Base-by-base conservation (phyloP, 2,797 vertebrate genomes). In the Manis crassicaudata region DNA sequence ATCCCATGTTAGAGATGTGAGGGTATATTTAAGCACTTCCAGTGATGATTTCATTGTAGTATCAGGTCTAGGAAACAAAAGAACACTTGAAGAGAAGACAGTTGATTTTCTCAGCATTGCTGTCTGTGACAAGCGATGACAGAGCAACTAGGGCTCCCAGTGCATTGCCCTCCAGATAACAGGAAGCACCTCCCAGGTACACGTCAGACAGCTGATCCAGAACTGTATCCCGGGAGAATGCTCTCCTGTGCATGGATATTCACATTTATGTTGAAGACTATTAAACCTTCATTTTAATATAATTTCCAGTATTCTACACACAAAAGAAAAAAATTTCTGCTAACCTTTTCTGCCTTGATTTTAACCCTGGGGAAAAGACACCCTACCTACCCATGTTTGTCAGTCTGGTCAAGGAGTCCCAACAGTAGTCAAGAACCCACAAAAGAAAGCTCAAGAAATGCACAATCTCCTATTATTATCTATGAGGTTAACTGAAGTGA, bases 11-110 rank as follows among this genome's bases (percentile, higher is more conserved):
- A 25, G 46, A 85, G 40, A 65, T 32, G 1, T 4, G 67, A 27
- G 83, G 75, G 63, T 76, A 52, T 35, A 23, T 81, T 94, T 77
- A 46, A 75, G 75, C n/a, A 84, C 43, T 35, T 32, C 54, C 56
- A 21, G 29, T 5, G 37, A 65, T 1, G 17, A 29, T 20, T 32
- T 83, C 62, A 43, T 83, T 54, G 50, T 21, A 35, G 14, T 43
- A 52, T 52, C 43, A n/a, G 11, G 52, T 79, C 63, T n/a, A 37
- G 56, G 54, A 92, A 84, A 65, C 7, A 10, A 50, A 46, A 52
- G n/a, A 82, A 90, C 0, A 21, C 43, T 40, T 56, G 56, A 25
- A 75, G 35, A 54, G 29, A 12, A 77, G 60, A 70, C 27, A 10
- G 7, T 4, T 6, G 56, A 23, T 37, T 84, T 83, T 84, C 81